phyloP scores from a whole-genome alignment of 2,113 vertebrate genomes.

The Alosa alosa region DNA sequence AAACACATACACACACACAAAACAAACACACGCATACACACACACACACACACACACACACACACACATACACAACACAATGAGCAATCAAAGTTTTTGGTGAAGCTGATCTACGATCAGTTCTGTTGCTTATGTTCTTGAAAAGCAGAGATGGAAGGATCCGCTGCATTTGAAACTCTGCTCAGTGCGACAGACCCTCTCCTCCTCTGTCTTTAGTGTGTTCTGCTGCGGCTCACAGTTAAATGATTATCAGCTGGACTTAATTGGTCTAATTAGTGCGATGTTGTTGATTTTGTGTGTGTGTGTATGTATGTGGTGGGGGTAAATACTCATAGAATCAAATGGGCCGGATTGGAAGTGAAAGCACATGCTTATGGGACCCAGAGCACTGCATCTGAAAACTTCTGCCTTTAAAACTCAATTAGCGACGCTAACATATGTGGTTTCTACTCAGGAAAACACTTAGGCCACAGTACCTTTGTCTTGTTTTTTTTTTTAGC shows the following conservation, averaged over 20 bases:
- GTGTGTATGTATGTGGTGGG: neutral
- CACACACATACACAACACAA: neutral
- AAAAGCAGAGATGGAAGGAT: neutral
- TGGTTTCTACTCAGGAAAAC: neutral
- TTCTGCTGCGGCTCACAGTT: neutral
- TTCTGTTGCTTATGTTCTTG: neutral
- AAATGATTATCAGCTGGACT: conserved; percentile 2
- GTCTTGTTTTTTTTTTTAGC: neutral
- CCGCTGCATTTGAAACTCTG: neutral
- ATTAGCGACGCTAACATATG: neutral
- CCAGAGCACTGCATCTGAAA: neutral
- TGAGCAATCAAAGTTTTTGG: neutral
- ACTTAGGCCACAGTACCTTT: neutral
- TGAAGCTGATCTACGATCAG: neutral
- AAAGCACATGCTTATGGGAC: neutral
- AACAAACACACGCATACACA: neutral
- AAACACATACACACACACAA: neutral
- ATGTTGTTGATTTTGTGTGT: neutral
- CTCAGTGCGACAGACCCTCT: neutral
- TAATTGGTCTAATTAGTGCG: neutral
- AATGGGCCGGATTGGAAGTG: neutral
- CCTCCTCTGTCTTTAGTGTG: neutral
- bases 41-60: neutral
- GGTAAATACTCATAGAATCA: neutral
- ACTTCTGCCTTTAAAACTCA: neutral